A percentile compares a stretch with the other conserved stretches of the same genome.
phyloP scores from a whole-genome alignment of 1,140 invertebrate genomes.

The Ceratosolen solmsi region DNA sequence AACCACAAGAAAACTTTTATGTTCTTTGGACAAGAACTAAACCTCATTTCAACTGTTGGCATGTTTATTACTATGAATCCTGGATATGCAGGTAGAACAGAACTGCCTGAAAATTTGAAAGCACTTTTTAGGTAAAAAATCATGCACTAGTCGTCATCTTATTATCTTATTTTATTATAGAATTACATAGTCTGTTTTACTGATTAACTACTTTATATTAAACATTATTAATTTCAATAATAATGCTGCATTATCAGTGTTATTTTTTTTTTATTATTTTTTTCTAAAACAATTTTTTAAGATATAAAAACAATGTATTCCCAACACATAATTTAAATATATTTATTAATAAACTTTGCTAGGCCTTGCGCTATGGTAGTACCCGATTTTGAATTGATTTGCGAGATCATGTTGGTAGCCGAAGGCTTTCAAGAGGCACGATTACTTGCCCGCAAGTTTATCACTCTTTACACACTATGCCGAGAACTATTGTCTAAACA shows the following conservation, averaged over 20 bases:
- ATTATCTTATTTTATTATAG: no score
- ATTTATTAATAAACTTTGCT: slow-evolving; percentile 39
- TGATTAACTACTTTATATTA: no score
- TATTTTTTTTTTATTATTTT: no score
- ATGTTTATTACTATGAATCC: slow-evolving; percentile 98
- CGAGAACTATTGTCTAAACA: slow-evolving; percentile 92
- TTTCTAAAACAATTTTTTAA: no score
- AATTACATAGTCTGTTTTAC: no score
- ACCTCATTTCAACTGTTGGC: slow-evolving; percentile 85
- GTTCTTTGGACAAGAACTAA: slow-evolving; percentile 88
- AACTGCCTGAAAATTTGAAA: slow-evolving; percentile 89
- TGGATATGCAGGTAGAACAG: slow-evolving; percentile 89
- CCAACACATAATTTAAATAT: no score
- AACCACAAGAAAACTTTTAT: slow-evolving; percentile 85
- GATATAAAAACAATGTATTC: no score
- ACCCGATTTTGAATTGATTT: slow-evolving; percentile 93
- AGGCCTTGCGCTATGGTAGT: slow-evolving; percentile 96
- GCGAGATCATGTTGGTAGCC: slow-evolving; percentile 95
- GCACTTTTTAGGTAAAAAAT: slow-evolving; percentile 76
- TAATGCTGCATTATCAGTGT: no score
- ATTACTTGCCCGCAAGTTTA: slow-evolving; percentile 90
- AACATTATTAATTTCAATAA: no score
- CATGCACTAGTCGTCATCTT: no score
- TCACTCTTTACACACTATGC: slow-evolving; percentile 91
- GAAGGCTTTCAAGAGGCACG: slow-evolving; percentile 93